phyloP scores from a whole-genome alignment of 2,888 invertebrate species.

The Nineta flava region DNA sequence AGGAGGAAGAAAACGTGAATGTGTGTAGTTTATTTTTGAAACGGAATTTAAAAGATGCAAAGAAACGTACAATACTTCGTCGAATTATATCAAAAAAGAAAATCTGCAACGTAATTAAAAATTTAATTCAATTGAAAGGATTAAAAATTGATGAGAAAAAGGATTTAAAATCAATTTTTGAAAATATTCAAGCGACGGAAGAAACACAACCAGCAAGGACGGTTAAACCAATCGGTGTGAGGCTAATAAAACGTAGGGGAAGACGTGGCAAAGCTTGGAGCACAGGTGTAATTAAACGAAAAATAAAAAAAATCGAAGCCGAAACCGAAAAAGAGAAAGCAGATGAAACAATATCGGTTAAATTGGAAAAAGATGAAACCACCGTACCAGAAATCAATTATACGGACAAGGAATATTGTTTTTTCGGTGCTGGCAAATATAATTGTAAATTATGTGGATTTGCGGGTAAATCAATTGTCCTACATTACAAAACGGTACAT shows the following conservation, averaged over 20 bases:
- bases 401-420: conserved; percentile 1
- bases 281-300: not conserved
- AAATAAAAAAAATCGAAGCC: conserved; percentile 20
- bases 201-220: too few relatives aligned
- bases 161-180: not conserved
- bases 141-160: conserved; percentile 12
- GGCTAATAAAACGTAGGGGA: not conserved
- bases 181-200: not conserved
- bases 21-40: not conserved
- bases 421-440: conserved; percentile 20
- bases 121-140: conserved; percentile 1
- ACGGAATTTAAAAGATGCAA: conserved; percentile 9
- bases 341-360: not conserved
- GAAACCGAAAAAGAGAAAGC: conserved; percentile 26
- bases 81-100: conserved; percentile 7
- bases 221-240: not conserved
- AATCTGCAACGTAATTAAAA: conserved; percentile 12
- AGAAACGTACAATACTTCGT: not conserved
- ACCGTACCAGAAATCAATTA: not conserved
- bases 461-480: conserved; percentile 41
- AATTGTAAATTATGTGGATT: conserved; percentile 45
- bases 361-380: not conserved
- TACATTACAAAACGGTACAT: conserved; percentile 49
- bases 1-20: too few relatives aligned
- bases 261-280: not conserved